Evolutionary conservation across 2,797 vertebrate genomes (phyloP).

Genomic region (Chrosomus eos): DNA sequence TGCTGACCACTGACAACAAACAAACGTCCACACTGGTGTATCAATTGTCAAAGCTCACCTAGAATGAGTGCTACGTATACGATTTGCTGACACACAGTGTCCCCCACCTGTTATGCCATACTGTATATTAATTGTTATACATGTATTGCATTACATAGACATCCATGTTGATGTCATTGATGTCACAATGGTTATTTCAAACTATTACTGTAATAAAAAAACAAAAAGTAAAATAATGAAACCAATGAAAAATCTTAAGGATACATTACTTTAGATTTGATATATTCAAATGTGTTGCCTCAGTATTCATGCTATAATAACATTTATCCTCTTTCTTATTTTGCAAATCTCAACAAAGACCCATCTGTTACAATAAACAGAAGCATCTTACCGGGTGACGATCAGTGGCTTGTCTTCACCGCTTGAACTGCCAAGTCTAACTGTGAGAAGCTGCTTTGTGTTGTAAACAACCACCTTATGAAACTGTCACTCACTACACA

Average conservation of each 20-base stretch:
- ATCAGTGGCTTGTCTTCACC: constrained; percentile 11
- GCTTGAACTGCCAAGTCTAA: not conserved
- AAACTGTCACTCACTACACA: constrained; percentile 21
- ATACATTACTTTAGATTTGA: not conserved
- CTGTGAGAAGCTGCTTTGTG: not conserved
- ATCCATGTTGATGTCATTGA: not conserved
- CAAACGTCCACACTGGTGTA: not conserved
- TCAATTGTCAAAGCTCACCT: not conserved
- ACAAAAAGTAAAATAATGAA: not conserved
- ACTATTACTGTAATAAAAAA: not conserved
- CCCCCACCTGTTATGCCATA: not conserved
- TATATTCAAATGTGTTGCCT: not conserved
- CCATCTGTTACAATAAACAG: not conserved
- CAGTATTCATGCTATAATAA: not conserved
- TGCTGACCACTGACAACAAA: constrained; percentile 20
- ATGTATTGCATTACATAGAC: not conserved
- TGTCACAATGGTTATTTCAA: not conserved
- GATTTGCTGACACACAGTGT: constrained; percentile 3
- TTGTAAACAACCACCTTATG: constrained; percentile 13
- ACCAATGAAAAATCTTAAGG: not conserved
- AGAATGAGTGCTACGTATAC: not conserved
- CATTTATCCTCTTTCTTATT: not conserved
- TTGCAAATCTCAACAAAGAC: not conserved
- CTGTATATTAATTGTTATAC: not conserved
- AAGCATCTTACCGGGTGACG: constrained; percentile 41